Conservation (phyloP, 2,888 invertebrate species). For the Lasioglossum calceatum region DNA sequence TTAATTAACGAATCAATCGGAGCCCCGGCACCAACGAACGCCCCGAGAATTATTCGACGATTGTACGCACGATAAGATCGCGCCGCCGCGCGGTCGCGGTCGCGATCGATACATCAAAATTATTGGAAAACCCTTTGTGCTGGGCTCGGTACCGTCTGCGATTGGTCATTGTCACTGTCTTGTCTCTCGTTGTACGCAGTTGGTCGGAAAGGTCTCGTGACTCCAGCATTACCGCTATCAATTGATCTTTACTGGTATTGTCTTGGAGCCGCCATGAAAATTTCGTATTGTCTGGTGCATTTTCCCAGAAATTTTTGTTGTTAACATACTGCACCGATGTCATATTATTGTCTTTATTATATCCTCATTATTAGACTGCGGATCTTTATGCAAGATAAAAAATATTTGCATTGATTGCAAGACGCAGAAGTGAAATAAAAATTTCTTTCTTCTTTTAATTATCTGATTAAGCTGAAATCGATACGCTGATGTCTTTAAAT, state of each 20-base stretch:
- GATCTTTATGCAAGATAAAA: too few relatives aligned
- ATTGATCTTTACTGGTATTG: not conserved
- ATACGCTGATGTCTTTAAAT: too few relatives aligned
- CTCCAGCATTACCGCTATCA: not conserved
- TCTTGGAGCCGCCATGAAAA: not conserved
- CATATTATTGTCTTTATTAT: not conserved
- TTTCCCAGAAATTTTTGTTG: not conserved
- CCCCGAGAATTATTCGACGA: slow-evolving; percentile 32
- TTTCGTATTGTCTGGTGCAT: not conserved
- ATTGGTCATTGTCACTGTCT: slow-evolving; percentile 11
- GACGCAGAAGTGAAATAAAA: too few relatives aligned
- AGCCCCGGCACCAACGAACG: not conserved
- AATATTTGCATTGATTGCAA: too few relatives aligned
- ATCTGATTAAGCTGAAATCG: too few relatives aligned
- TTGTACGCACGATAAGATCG: slow-evolving; percentile 14
- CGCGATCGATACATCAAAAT: not conserved
- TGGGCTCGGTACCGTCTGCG: not conserved
- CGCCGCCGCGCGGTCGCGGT: not conserved
- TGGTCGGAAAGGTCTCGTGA: not conserved
- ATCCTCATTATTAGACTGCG: too few relatives aligned
- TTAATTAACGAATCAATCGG: slow-evolving; percentile 51
- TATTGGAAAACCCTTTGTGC: not conserved
- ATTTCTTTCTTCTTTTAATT: too few relatives aligned
- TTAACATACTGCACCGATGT: not conserved
- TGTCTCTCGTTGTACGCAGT: not conserved